Conservation (phyloP, 2,113 vertebrate species). For the Oreochromis tanganicae region DNA sequence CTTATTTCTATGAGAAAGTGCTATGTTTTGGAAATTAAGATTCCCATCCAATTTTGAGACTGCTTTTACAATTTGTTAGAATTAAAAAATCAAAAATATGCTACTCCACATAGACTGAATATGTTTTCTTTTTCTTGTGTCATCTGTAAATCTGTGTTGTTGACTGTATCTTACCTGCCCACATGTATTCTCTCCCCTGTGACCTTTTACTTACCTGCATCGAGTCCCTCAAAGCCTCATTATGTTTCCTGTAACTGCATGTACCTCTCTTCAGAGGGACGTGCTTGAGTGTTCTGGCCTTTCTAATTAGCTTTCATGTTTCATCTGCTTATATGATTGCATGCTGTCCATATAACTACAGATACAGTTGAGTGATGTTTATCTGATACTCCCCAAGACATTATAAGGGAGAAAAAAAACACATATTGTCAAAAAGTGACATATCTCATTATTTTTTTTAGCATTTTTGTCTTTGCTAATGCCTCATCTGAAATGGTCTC, state of each 20-base stretch:
- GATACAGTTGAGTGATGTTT: not conserved
- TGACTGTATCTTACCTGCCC: not conserved
- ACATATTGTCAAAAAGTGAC: not conserved
- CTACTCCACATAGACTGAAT: not conserved
- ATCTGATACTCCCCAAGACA: not conserved
- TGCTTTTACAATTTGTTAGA: not conserved
- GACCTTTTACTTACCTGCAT: not conserved
- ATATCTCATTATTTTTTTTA: not conserved
- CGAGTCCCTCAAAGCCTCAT: slow-evolving; percentile 5
- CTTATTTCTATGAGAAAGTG: not conserved
- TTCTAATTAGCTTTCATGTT: not conserved
- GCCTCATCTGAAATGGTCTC: not conserved
- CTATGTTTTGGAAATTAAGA: not conserved
- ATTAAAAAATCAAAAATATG: not conserved
- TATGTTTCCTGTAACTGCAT: slow-evolving; percentile 1
- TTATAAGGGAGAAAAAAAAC: not conserved
- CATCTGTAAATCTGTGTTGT: not conserved
- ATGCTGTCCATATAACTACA: not conserved
- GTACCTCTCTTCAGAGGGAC: not conserved
- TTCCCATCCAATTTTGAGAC: not conserved
- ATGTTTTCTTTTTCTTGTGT: not conserved
- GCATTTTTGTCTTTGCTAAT: not conserved
- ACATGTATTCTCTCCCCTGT: not conserved
- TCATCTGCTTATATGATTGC: not conserved
- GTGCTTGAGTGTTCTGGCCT: not conserved